Base-by-base conservation (phyloP, 1,140 invertebrate genomes). In the Arctopsyche grandis region DNA sequence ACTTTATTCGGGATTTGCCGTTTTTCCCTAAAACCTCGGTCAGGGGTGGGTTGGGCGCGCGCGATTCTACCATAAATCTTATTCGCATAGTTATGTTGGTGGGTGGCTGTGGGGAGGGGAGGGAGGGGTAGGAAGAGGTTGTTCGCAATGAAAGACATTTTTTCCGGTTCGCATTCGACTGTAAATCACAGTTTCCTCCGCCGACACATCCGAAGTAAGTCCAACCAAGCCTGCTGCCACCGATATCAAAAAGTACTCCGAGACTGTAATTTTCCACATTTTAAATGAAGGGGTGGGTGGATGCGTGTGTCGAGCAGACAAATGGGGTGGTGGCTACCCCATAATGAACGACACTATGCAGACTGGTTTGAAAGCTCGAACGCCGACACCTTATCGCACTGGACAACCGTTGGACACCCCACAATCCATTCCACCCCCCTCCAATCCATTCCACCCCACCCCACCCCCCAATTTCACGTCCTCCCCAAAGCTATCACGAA, bases 331-430 rank as follows among this genome's bases (percentile, higher is more conserved):
- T 26, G 24, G 24, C 7, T 5, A 9, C 38, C 69, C 22, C 29
- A 26, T 44, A 44, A 29, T 70, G 26, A 44, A 70, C 26, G 38
- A 70, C 69, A 70, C 69, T 38, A 38, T 38, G 29, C 29, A 38
- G 29, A 38, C 69, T 38, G 69, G 69, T 29, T 29, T 0, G 12
- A 66, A 66, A 66, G 60, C 12, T 44, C 38, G 26, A 21, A 14
- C 7, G 7, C 24, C 26, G 69, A 70, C 69, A 70, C 69, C 69
- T 70, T 70, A 70, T 70, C 69, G 69, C 69, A 38, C 12, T 43
- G 69, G 29, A 29, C 48, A 52, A 1, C 69, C 69, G 26, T n/a
- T 22, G 21, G 29, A 70, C 69, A 22, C 5, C 69, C 69, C 24
- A 1, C 60, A 1, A 56, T 16, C 19, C 19, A 4, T 21, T 21